A percentile compares a stretch with the other conserved stretches of the same genome.
Evolutionary conservation across 1,140 invertebrate species (phyloP).

Genomic region (Popillia japonica): DNA sequence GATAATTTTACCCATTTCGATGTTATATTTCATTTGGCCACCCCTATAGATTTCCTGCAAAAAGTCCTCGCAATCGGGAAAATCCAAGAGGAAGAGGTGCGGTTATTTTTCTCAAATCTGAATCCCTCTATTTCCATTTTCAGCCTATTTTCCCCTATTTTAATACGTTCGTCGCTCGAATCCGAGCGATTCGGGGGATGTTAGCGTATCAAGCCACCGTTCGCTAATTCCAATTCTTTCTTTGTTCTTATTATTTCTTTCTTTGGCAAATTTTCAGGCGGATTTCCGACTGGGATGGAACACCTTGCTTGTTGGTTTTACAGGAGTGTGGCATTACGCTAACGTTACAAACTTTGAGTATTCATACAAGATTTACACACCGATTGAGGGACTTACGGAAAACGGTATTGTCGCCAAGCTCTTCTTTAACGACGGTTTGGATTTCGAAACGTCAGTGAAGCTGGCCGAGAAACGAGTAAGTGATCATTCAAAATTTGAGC

Average conservation of each 20-base stretch:
- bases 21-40: constrained; percentile 73
- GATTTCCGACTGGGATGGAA: constrained; percentile 79
- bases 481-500: too few relatives aligned
- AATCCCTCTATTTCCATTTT: constrained; percentile 25
- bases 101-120: constrained; percentile 41
- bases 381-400: constrained; percentile 75
- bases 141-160: constrained; percentile 9
- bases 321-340: constrained; percentile 77
- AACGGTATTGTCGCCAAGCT: constrained; percentile 77
- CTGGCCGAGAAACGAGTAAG: constrained; percentile 71
- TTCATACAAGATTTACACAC: constrained; percentile 78
- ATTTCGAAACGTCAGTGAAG: constrained; percentile 73
- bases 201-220: neutral
- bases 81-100: constrained; percentile 67
- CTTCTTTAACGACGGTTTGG: constrained; percentile 68
- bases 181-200: neutral
- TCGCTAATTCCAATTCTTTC: neutral
- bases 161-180: neutral
- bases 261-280: constrained; percentile 60
- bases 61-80: constrained; percentile 70
- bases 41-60: constrained; percentile 74
- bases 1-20: constrained; percentile 71
- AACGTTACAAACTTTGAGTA: constrained; percentile 77
- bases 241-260: neutral
- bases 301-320: constrained; percentile 75